Percentiles rank a stretch among this genome's conserved stretches.
Conservation (phyloP, 2,797 vertebrate species). For the Enteromius thamalakanensis region DNA sequence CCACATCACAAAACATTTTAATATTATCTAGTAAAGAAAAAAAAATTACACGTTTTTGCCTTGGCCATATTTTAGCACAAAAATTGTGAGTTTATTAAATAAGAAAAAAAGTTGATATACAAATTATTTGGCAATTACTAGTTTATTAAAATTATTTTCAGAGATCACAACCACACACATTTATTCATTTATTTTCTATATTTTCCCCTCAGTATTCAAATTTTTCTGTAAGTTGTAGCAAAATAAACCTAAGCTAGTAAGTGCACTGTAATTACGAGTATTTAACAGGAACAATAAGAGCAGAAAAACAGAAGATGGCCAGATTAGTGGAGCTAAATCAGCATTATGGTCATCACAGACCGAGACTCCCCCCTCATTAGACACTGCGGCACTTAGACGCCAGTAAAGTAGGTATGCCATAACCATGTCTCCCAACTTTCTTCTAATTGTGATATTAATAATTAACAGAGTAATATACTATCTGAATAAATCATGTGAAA, state of each 20-base stretch:
- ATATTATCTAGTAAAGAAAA: background rate
- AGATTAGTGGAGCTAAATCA: slow-evolving; percentile 38
- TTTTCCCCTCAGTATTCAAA: background rate
- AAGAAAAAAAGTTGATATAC: too few species aligned
- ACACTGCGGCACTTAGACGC: slow-evolving; percentile 57
- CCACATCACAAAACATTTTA: background rate
- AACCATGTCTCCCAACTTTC: slow-evolving; percentile 73
- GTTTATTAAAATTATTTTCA: background rate
- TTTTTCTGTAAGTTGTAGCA: background rate
- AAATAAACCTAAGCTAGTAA: background rate
- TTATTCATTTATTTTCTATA: background rate
- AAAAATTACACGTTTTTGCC: too few species aligned
- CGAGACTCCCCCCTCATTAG: slow-evolving; percentile 19
- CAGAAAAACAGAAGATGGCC: background rate
- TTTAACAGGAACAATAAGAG: slow-evolving; percentile 1
- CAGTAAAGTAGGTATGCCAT: slow-evolving; percentile 61
- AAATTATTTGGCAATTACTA: background rate
- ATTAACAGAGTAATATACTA: slow-evolving; percentile 83
- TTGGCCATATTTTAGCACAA: background rate
- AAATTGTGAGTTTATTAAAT: background rate
- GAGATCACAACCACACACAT: background rate
- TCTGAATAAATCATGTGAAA: slow-evolving; percentile 80
- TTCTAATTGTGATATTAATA: slow-evolving; percentile 84
- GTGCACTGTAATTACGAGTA: background rate
- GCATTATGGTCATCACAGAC: slow-evolving; percentile 36